phyloP scores from a whole-genome alignment of 2,888 invertebrate species.

The Cerastis leucographa region DNA sequence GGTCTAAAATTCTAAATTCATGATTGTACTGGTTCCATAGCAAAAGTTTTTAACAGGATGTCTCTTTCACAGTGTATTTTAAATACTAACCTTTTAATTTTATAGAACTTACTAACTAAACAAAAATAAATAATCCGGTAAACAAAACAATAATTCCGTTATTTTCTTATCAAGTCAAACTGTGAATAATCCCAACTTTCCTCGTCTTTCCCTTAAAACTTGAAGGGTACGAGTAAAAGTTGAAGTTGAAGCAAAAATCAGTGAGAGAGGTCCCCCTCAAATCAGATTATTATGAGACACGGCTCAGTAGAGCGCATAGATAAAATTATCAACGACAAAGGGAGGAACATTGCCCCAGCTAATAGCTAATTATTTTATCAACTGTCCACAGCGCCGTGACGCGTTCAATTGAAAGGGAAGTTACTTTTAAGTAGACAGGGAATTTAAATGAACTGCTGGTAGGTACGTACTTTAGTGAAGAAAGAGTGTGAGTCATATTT shows the following conservation, averaged over 20 bases:
- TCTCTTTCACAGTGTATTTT: not conserved
- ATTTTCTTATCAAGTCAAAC: constrained; percentile 20
- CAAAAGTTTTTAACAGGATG: not conserved
- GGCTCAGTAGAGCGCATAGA: constrained; percentile 85
- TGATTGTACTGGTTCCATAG: not conserved
- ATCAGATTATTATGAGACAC: constrained; percentile 85
- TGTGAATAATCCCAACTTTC: constrained; percentile 37
- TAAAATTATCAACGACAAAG: constrained; percentile 87
- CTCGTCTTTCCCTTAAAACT: constrained; percentile 56
- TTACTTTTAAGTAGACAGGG: constrained; percentile 47
- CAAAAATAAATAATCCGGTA: not conserved
- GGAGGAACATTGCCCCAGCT: constrained; percentile 75
- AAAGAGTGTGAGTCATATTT: constrained; percentile 28
- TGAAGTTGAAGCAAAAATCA: constrained; percentile 68
- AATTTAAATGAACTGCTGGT: constrained; percentile 49
- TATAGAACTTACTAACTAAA: not conserved
- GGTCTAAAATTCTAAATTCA: not conserved
- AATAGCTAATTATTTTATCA: constrained; percentile 81
- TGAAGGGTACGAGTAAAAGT: constrained; percentile 57
- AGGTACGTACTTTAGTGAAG: constrained; percentile 5
- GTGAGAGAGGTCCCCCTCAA: constrained; percentile 68
- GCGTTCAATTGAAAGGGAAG: constrained; percentile 66
- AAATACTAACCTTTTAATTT: not conserved
- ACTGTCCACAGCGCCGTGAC: constrained; percentile 74
- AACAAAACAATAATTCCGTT: constrained; percentile 26